Conservation (phyloP, 2,888 invertebrate species). For the Diloba caeruleocephala region DNA sequence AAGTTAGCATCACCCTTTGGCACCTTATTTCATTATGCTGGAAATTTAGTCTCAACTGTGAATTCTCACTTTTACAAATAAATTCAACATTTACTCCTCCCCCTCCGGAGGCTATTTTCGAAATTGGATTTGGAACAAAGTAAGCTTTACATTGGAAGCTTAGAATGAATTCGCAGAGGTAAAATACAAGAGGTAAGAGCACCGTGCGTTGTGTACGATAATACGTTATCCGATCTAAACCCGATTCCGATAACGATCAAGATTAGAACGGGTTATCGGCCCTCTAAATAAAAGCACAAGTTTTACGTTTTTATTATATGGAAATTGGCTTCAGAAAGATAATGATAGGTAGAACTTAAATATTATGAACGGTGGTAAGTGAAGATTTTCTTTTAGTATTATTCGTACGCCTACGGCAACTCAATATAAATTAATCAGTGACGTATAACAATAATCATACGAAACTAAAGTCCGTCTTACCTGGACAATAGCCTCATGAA, state of each 20-base stretch:
- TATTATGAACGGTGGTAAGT: neutral
- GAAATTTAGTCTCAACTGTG: conserved; percentile 40
- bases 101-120: conserved; percentile 41
- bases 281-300: conserved; percentile 25
- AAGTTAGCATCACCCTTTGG: conserved; percentile 32
- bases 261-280: conserved; percentile 50
- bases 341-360: conserved; percentile 1
- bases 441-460: too few relatives aligned
- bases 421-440: too few relatives aligned
- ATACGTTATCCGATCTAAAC: conserved; percentile 49
- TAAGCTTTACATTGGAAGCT: conserved; percentile 41
- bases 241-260: conserved; percentile 45
- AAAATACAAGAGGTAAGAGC: conserved; percentile 45
- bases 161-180: conserved; percentile 52
- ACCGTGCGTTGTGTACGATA: conserved; percentile 42
- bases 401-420: too few relatives aligned
- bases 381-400: too few relatives aligned
- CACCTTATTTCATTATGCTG: conserved; percentile 37
- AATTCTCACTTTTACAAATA: conserved; percentile 44
- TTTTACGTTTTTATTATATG: conserved; percentile 18
- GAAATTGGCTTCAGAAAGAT: conserved; percentile 22
- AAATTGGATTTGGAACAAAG: conserved; percentile 55
- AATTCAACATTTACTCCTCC: conserved; percentile 44
- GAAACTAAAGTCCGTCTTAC: too few relatives aligned
- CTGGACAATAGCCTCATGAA: too few relatives aligned